These are phyloP conservation scores for Drosophila sechellia DNA, from an alignment of 1,140 invertebrate species.

Conservation along the genomic window DNA sequence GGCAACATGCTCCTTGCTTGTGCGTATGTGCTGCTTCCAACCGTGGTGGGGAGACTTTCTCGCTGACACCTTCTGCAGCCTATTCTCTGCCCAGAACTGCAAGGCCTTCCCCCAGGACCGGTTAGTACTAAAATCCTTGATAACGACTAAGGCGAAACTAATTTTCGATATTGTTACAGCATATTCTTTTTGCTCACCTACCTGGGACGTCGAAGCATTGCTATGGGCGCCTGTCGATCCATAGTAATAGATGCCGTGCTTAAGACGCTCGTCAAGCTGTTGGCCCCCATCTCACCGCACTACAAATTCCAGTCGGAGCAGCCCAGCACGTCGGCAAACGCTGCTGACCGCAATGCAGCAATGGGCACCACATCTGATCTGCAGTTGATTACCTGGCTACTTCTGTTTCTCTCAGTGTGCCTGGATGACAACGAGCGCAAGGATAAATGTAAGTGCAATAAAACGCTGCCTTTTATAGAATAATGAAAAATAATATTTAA, in stretches of 20 bases:
- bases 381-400: slow-evolving; percentile 91
- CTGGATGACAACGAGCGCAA: slow-evolving; percentile 86
- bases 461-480: no score
- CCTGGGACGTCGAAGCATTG: slow-evolving; percentile 92
- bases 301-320: slow-evolving; percentile 75
- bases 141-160: neutral
- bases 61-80: slow-evolving; percentile 90
- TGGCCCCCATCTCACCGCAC: slow-evolving; percentile 85
- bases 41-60: slow-evolving; percentile 96
- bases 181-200: slow-evolving; percentile 94
- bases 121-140: slow-evolving; percentile 84
- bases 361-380: slow-evolving; percentile 86
- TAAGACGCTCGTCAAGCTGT: slow-evolving; percentile 86
- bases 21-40: slow-evolving; percentile 90
- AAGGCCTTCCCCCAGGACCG: slow-evolving; percentile 94
- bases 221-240: slow-evolving; percentile 87
- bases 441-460: slow-evolving; percentile 79
- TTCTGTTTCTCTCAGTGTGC: slow-evolving; percentile 91
- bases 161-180: slow-evolving; percentile 85
- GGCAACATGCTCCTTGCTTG: slow-evolving; percentile 89
- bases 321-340: slow-evolving; percentile 80
- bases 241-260: slow-evolving; percentile 88
- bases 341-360: slow-evolving; percentile 52
- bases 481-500: no score
- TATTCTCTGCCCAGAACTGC: slow-evolving; percentile 92